These are phyloP conservation scores for Pseudochirops corinnae DNA, from an alignment of 2,797 vertebrate genomes.

Conservation along the genomic window DNA sequence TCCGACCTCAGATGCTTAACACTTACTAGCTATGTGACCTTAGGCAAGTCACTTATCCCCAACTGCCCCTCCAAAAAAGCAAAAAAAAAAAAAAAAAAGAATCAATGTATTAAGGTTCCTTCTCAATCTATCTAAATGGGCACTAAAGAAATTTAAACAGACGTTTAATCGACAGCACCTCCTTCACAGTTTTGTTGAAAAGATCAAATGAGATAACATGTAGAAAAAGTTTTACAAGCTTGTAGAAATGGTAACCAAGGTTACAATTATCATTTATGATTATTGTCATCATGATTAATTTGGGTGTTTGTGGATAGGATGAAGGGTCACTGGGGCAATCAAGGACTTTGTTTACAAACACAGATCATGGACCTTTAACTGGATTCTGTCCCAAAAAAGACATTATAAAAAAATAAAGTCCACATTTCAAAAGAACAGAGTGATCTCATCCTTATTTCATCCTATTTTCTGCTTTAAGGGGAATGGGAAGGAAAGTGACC, in stretches of 20 bases:
- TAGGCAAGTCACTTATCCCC: too few relatives aligned
- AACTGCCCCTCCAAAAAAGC: too few relatives aligned
- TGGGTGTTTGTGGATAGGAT: background rate
- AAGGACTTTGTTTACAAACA: background rate
- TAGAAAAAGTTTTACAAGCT: background rate
- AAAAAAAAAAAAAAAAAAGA: background rate
- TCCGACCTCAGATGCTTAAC: too few relatives aligned
- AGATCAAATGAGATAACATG: background rate
- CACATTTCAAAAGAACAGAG: slow-evolving; percentile 44
- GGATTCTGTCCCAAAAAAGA: background rate
- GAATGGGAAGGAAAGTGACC: background rate
- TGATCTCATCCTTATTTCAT: slow-evolving; percentile 10
- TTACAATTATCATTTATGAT: background rate
- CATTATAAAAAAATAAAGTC: background rate
- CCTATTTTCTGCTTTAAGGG: slow-evolving; percentile 29
- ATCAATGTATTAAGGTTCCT: too few relatives aligned
- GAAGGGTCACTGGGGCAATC: background rate
- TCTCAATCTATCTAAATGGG: background rate
- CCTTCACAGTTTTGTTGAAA: background rate
- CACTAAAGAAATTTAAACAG: background rate
- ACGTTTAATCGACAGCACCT: background rate
- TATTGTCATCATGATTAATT: background rate
- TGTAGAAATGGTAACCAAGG: background rate
- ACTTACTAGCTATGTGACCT: too few relatives aligned
- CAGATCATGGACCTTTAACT: background rate